A percentile compares a stretch with the other conserved stretches of the same genome.
These are phyloP conservation scores for Trachurus trachurus DNA, from an alignment of 2,797 vertebrate genomes.

Conservation along the genomic window DNA sequence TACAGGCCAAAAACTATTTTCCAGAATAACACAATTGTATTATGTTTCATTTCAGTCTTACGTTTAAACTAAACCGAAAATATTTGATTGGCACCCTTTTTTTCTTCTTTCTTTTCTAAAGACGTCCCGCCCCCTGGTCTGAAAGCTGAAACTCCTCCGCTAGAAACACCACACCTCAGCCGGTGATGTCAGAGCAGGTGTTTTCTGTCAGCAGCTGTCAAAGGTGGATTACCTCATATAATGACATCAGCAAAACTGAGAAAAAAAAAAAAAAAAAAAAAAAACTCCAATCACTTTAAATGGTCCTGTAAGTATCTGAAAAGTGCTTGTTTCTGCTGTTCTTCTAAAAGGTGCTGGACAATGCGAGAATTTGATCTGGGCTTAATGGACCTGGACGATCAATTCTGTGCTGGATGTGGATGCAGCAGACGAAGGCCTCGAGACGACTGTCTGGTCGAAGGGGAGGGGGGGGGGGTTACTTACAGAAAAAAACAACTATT, in stretches of 20 bases:
- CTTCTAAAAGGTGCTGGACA: slow-evolving; percentile 40
- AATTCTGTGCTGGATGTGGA: slow-evolving; percentile 47
- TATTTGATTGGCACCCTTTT: neutral
- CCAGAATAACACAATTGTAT: no score
- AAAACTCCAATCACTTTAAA: neutral
- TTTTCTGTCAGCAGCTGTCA: slow-evolving; percentile 19
- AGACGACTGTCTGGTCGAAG: slow-evolving; percentile 22
- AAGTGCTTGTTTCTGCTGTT: slow-evolving; percentile 39
- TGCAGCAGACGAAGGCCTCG: slow-evolving; percentile 51
- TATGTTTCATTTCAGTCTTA: no score
- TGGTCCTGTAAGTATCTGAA: slow-evolving; percentile 27
- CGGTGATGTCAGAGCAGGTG: slow-evolving; percentile 14
- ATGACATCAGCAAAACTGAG: slow-evolving; percentile 13
- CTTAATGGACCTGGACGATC: slow-evolving; percentile 68
- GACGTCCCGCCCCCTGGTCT: no score
- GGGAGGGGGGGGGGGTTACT: neutral
- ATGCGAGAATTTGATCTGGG: slow-evolving; percentile 52
- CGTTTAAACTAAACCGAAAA: neutral
- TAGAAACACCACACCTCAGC: slow-evolving; percentile 6
- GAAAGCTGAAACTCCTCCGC: neutral
- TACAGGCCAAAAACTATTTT: no score
- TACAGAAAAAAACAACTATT: neutral
- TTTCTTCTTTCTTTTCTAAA: no score
- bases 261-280: neutral
- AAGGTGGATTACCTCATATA: neutral